Percentiles rank a stretch among this genome's conserved stretches.
Conservation (phyloP, 2,113 vertebrate species). For the Stictonetta naevosa region DNA sequence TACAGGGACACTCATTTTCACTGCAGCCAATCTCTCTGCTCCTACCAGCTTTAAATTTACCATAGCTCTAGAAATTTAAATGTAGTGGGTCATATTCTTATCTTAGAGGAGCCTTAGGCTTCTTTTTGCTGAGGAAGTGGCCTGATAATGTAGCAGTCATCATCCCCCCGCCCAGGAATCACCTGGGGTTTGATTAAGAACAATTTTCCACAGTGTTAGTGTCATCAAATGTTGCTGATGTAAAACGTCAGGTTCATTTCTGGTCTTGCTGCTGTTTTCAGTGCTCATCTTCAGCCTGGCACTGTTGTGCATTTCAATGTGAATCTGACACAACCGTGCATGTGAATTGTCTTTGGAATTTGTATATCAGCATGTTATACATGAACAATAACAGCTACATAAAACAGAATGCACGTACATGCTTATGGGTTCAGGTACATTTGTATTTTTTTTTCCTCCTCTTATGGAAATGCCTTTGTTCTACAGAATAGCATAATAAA, state of each 20-base stretch:
- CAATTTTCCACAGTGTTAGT: neutral
- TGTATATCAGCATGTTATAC: neutral
- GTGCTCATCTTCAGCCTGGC: neutral
- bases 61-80: slow-evolving; percentile 12
- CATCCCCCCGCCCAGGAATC: neutral
- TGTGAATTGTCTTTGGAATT: neutral
- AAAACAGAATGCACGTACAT: neutral
- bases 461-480: neutral
- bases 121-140: neutral
- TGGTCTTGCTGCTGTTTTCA: neutral
- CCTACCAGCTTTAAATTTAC: slow-evolving; percentile 1
- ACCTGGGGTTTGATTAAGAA: slow-evolving; percentile 7
- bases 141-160: neutral
- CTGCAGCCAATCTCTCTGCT: neutral
- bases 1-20: neutral
- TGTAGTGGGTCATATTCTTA: neutral
- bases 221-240: slow-evolving; percentile 3
- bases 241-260: neutral
- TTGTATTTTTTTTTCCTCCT: neutral
- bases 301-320: neutral
- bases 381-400: neutral
- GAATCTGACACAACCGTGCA: neutral
- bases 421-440: neutral
- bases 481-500: neutral
- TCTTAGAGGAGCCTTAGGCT: neutral